Percentiles rank a stretch among this genome's conserved stretches.
Evolutionary conservation across 92 coral and sea anemone genomes (phyloP).

Genomic region (Epizoanthus rinbou): DNA sequence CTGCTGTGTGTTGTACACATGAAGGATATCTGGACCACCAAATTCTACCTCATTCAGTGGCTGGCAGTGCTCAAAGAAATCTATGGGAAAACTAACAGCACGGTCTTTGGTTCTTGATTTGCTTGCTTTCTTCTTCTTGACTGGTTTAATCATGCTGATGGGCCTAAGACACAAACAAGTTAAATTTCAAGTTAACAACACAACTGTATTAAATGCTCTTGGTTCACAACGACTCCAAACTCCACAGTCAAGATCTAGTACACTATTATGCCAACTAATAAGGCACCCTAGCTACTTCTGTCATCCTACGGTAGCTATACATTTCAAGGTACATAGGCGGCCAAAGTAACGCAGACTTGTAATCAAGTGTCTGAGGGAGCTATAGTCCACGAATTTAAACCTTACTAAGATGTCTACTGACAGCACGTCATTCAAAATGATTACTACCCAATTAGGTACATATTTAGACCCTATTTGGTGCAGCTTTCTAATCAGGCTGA

Average conservation of each 20-base stretch:
- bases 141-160: conserved; percentile 83
- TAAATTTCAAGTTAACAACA: neutral
- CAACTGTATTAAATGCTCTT: neutral
- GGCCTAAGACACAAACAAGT: conserved; percentile 62
- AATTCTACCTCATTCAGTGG: conserved; percentile 89
- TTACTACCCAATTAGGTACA: too few species aligned
- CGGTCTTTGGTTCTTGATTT: conserved; percentile 84
- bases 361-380: too few species aligned
- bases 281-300: too few species aligned
- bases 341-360: too few species aligned
- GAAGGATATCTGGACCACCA: conserved; percentile 93
- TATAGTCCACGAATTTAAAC: too few species aligned
- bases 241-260: neutral
- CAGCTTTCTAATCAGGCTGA: too few species aligned
- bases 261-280: too few species aligned
- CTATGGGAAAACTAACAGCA: conserved; percentile 86
- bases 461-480: too few species aligned
- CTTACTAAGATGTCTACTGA: too few species aligned
- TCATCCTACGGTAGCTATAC: too few species aligned
- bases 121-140: conserved; percentile 77
- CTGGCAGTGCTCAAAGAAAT: conserved; percentile 99
- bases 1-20: conserved; percentile 97
- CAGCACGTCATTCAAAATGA: too few species aligned
- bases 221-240: neutral
- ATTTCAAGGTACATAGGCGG: too few species aligned